Evolutionary conservation across 2,888 invertebrate species (phyloP), one percentile per base, ranked within the genome.

Genomic region (Prenolepis imparis): DNA sequence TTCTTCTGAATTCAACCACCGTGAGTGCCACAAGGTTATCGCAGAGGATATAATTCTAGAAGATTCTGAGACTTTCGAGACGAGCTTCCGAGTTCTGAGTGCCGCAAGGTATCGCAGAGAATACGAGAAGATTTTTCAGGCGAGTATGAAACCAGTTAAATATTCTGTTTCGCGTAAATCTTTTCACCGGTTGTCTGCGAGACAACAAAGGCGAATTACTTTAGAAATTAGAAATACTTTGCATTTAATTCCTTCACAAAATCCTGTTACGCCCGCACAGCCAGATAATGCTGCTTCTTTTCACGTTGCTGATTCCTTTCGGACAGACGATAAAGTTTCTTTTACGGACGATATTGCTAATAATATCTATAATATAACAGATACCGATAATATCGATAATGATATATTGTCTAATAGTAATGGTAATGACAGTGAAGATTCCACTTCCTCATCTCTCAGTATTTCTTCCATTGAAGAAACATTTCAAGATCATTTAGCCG

Each of bases 401-500:
- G 15, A 44, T 64, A 36, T 39, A 63, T 64, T 64, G 21, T 41
- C 39, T 64, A 12, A n/a, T 64, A 64, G 9, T 64, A 63, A 36
- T 63, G 39, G 39, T 64, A 21, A 39, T 64, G 64, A 64, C 12
- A 64, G 21, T 41, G 39, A 36, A 64, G 12, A 64, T 64, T 64
- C 39, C 5, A 64, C 39, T 64, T 64, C 64, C 41, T 64, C 64
- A 64, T 64, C 32, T 64, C 41, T 64, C 39, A 32, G 8, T 63
- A 28, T 4, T 36, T 36, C 28, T 59, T 59, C 59, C 15, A 32
- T 3, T 32, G 61, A 61, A 4, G 61, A 32, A 61, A 32, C 63
- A 39, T 64, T 64, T 64, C 63, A 64, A 64, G 63, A 64, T 64
- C 39, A 39, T 64, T 64, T 64, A n/a, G 63, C 63, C 3, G 6